phyloP scores from a whole-genome alignment of 2,888 invertebrate genomes.

The Ophion costatus region DNA sequence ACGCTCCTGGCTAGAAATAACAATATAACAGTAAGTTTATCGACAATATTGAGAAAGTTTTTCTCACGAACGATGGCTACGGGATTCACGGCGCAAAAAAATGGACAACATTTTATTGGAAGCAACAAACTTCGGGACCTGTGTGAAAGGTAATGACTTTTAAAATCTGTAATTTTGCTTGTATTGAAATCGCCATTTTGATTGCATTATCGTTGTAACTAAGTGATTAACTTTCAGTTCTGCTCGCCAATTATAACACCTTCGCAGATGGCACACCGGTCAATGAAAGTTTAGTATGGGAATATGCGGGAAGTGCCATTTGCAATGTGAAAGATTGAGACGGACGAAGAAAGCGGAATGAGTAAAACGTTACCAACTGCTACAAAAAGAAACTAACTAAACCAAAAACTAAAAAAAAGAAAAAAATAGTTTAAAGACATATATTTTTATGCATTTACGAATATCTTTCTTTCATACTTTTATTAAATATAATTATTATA shows the following conservation, averaged over 20 bases:
- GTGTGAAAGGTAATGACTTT: constrained; percentile 65
- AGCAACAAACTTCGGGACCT: constrained; percentile 65
- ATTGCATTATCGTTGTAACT: not conserved
- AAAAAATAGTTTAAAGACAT: no score
- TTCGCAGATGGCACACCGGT: constrained; percentile 24
- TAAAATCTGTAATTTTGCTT: not conserved
- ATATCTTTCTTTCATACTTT: not conserved
- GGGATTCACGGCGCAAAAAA: constrained; percentile 68
- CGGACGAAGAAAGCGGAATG: constrained; percentile 8
- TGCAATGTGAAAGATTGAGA: constrained; percentile 47
- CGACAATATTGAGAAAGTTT: constrained; percentile 69
- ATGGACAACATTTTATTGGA: constrained; percentile 68
- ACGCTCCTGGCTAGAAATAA: constrained; percentile 67
- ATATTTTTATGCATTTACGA: no score
- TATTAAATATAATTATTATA: not conserved
- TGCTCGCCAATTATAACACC: constrained; percentile 28
- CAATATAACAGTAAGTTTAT: constrained; percentile 67
- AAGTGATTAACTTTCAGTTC: constrained; percentile 32
- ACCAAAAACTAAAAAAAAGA: no score
- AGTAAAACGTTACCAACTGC: no score
- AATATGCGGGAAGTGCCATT: constrained; percentile 8
- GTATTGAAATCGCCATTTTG: not conserved
- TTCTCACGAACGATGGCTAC: constrained; percentile 68
- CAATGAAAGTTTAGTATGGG: not conserved
- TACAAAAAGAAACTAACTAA: no score